Evolutionary conservation across 2,888 invertebrate genomes (phyloP), one percentile per base, ranked within the genome.

Genomic region (Buathra laborator): DNA sequence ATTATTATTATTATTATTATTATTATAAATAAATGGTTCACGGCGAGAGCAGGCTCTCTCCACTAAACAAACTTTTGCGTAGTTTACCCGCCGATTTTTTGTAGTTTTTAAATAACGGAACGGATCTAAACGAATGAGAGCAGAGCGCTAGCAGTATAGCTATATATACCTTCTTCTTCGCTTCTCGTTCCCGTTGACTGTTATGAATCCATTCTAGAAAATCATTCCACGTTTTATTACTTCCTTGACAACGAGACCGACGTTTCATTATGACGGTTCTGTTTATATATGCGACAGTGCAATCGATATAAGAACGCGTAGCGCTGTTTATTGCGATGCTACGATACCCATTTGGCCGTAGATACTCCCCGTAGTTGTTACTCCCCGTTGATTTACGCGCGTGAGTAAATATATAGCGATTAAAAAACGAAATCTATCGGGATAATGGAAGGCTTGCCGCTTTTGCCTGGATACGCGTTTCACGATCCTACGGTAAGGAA

Each of bases 391-490:
- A 53, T 71, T 71, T 46, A 10, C 29, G 2, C 46, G 48, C 74
- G 16, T 10, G 43, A 53, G 29, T n/a, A 16, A 46, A 12, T n/a
- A 16, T 32, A 12, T 62, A 32, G 12, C 10, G 3, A 29, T 29
- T n/a, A 32, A 14, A 29, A 14, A 14, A 62, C 32, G 1, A 62
- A 14, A 29, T 59, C 59, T 62, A n/a, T 7, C 7, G 32, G 24
- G 29, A 77, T 75, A 66, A 92, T 93, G 93, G 91, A 94, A 86
- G 96, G 96, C 70, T 94, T 97, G 70, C 97, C 97, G 5, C 96
- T 96, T 93, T 93, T 97, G 79, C 97, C 97, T 7, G 97, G 97
- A 72, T 95, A 96, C 88, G 94, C 94, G 14, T 96, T 97, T 92
- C 93, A 94, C 51, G 96, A 97, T 92, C 95, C 96, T 4, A 96